Percentiles rank a stretch among this genome's conserved stretches.
These are phyloP conservation scores for Rhyzopertha dominica DNA, from an alignment of 1,140 invertebrate species.

Conservation along the genomic window DNA sequence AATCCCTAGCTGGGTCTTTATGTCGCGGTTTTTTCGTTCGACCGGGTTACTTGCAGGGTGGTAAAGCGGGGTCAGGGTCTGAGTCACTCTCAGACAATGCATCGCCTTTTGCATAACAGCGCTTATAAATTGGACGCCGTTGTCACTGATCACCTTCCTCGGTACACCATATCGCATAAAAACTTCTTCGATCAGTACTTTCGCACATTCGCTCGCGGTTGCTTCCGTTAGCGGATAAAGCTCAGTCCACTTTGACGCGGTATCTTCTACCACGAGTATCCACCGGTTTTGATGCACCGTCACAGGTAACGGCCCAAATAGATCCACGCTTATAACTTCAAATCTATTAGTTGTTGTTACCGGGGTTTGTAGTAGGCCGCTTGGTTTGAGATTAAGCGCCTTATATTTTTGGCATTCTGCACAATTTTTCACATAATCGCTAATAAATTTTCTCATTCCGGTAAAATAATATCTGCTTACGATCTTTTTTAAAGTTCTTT, in stretches of 20 bases:
- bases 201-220: constrained; percentile 34
- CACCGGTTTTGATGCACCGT: constrained; percentile 14
- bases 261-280: constrained; percentile 28
- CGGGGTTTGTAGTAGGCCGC: constrained; percentile 24
- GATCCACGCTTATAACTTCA: constrained; percentile 24
- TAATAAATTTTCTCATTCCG: constrained; percentile 32
- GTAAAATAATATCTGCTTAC: constrained; percentile 32
- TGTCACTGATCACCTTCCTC: constrained; percentile 38
- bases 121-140: constrained; percentile 41
- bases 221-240: constrained; percentile 22
- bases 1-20: constrained; percentile 43
- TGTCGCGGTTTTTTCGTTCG: constrained; percentile 45
- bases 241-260: constrained; percentile 21
- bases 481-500: constrained; percentile 28
- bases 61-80: constrained; percentile 37
- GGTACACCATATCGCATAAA: constrained; percentile 42
- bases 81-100: constrained; percentile 20
- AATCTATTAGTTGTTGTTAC: constrained; percentile 19
- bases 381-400: constrained; percentile 21
- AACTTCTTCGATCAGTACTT: constrained; percentile 36
- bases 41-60: constrained; percentile 44
- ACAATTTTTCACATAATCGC: constrained; percentile 21
- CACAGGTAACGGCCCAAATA: constrained; percentile 28
- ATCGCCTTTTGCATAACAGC: constrained; percentile 32
- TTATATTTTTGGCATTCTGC: constrained; percentile 25